Evolutionary conservation across 2,113 vertebrate species (phyloP), one percentile per base, ranked within the genome.

Genomic region (Solea solea): DNA sequence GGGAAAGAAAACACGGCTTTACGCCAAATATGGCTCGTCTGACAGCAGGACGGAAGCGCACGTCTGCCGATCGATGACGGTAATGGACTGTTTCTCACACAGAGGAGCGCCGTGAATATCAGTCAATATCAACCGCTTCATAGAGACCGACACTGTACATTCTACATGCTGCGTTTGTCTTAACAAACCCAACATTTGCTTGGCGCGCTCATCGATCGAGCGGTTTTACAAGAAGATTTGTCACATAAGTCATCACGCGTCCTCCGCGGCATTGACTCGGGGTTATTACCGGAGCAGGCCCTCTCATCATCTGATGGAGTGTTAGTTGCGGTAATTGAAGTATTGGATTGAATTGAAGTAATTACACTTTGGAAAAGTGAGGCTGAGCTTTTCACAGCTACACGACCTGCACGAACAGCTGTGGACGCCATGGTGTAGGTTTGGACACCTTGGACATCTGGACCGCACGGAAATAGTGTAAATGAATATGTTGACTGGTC

Each of bases 61-160:
- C 51, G 61, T 61, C 39, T 42, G 25, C 34, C 15, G 42, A 90
- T 91, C 67, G 58, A 88, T 88, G 50, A 28, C 70, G 15, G 59
- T 90, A 88, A 90, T 90, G 81, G 90, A 86, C 64, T 46, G 77
- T 80, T 83, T 83, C 73, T 75, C 62, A 83, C 62, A 83, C 72
- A 72, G 74, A 73, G 41, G 34, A 52, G 74, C 81, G 76, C 81
- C 75, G 66, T 81, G 82, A 87, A 90, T 86, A 58, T 86, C 88
- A 13, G 27, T 54, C 52, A 54, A 34, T 28, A 56, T 40, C 54
- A 34, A 40, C 2, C 54, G n/a, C 52, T 90, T 82, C 63, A 90
- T 89, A 79, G 62, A 78, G 39, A 76, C 66, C 55, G 72, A 79
- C 69, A 52, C 42, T n/a, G 11, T 51, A 45, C 51, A 59, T 65